Conservation (phyloP, 1,140 invertebrate species). For the Lasioglossum baleicum region DNA sequence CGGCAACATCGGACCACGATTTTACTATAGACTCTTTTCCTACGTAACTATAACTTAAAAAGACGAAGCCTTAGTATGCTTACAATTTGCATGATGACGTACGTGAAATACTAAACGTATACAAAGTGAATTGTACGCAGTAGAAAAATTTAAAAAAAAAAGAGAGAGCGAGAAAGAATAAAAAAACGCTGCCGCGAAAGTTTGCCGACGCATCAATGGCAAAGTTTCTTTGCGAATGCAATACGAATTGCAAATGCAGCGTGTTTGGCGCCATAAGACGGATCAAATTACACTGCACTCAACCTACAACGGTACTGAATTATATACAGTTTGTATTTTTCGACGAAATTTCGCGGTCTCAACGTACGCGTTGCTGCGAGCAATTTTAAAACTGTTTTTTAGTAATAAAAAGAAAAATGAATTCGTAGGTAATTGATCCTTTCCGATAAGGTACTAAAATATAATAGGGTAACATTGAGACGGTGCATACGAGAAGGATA, state of each 20-base stretch:
- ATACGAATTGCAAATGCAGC: neutral
- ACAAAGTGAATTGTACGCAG: constrained; percentile 34
- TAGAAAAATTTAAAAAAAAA: constrained; percentile 27
- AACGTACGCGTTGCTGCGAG: neutral
- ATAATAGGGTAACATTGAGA: constrained; percentile 34
- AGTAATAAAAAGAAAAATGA: constrained; percentile 22
- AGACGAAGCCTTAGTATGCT: neutral
- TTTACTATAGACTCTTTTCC: constrained; percentile 50
- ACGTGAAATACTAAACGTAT: constrained; percentile 5
- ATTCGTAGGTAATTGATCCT: constrained; percentile 25
- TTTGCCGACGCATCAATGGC: neutral
- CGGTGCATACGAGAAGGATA: constrained; percentile 28
- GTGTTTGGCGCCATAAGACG: constrained; percentile 1
- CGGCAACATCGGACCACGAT: constrained; percentile 35
- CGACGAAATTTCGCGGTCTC: constrained; percentile 24
- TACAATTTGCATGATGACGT: constrained; percentile 18
- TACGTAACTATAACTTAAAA: constrained; percentile 35
- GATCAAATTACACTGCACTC: constrained; percentile 26
- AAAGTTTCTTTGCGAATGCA: neutral
- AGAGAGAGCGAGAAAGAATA: neutral
- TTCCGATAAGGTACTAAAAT: constrained; percentile 32
- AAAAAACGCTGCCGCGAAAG: neutral
- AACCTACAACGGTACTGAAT: constrained; percentile 35
- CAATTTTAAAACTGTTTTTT: constrained; percentile 28
- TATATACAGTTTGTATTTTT: constrained; percentile 49